Conservation (phyloP, 2,888 invertebrate genomes). For the Balanococcus diminutus region DNA sequence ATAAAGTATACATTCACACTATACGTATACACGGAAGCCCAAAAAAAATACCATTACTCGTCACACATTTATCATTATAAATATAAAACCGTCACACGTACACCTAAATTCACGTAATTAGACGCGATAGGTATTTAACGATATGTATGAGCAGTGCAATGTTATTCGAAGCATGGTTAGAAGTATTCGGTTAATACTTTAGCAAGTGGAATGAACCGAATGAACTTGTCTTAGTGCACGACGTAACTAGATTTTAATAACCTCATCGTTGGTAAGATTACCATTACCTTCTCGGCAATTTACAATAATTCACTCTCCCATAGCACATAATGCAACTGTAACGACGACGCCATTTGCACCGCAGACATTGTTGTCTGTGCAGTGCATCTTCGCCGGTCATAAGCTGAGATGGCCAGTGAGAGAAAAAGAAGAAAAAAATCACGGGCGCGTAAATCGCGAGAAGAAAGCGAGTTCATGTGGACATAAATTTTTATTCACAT, state of each 20-base stretch:
- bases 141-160: not conserved
- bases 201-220: constrained; percentile 40
- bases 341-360: constrained; percentile 42
- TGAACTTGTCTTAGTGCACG: constrained; percentile 38
- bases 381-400: not conserved
- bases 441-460: not conserved
- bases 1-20: not conserved
- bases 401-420: not conserved
- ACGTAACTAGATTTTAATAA: constrained; percentile 48
- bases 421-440: not conserved
- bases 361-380: not conserved
- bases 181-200: not conserved
- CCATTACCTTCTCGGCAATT: constrained; percentile 20
- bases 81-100: not conserved
- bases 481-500: not conserved
- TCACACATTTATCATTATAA: not conserved
- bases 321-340: constrained; percentile 17
- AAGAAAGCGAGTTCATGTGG: not conserved
- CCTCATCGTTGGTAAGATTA: constrained; percentile 42
- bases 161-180: not conserved
- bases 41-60: not conserved
- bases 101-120: not conserved
- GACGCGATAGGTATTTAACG: not conserved
- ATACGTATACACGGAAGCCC: no score
- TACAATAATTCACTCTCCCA: constrained; percentile 47